Percentiles rank a stretch among this genome's conserved stretches.
Conservation (phyloP, 2,888 invertebrate species). For the Arge pagana region DNA sequence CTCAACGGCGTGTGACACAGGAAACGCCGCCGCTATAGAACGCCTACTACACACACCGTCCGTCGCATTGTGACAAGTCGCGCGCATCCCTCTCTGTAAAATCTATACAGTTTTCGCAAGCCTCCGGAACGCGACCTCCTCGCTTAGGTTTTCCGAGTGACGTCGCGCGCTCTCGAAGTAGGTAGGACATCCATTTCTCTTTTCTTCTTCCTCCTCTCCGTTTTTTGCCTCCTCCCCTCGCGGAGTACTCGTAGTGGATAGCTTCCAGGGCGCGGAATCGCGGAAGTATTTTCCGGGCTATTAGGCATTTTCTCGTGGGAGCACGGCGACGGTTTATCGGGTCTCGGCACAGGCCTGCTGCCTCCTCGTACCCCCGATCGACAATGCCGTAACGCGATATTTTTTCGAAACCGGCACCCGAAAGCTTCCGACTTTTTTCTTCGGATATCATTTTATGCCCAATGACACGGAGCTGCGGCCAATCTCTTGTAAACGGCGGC, state of each 20-base stretch:
- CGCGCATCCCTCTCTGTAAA: neutral
- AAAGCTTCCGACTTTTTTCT: neutral
- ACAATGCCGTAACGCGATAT: slow-evolving; percentile 18
- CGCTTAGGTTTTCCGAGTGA: no score
- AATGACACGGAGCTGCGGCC: slow-evolving; percentile 4
- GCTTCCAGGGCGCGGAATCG: no score
- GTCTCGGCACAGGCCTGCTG: neutral
- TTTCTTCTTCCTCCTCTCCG: neutral
- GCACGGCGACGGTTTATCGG: no score
- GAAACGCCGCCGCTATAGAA: slow-evolving; percentile 43
- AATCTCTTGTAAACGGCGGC: slow-evolving; percentile 2
- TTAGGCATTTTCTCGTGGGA: slow-evolving; percentile 6
- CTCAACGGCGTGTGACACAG: slow-evolving; percentile 59
- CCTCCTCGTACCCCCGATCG: neutral
- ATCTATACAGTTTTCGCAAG: no score
- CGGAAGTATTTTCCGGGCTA: slow-evolving; percentile 19
- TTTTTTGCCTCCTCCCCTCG: no score
- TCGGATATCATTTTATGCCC: neutral
- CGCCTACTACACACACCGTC: neutral
- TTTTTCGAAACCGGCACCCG: neutral
- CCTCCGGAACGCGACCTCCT: no score
- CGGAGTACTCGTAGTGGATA: neutral
- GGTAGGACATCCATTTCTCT: no score
- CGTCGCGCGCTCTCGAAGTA: no score
- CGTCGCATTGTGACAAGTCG: slow-evolving; percentile 6